Percentiles rank a stretch among this genome's conserved stretches.
Evolutionary conservation across 2,888 invertebrate genomes (phyloP).

Genomic region (Acheta domesticus): DNA sequence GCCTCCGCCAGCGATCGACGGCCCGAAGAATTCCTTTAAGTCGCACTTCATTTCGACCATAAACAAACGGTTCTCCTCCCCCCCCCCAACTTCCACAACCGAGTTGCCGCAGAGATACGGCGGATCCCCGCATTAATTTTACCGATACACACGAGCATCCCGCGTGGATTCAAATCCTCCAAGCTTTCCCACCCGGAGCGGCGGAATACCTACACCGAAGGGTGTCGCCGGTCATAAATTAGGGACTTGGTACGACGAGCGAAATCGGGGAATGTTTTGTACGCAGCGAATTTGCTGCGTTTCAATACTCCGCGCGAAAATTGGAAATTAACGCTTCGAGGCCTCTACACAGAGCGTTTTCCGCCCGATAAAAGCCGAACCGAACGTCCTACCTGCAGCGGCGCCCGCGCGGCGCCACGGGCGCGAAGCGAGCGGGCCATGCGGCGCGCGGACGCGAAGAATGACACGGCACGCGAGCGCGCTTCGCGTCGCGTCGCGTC

Average conservation of each 20-base stretch:
- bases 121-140: not conserved
- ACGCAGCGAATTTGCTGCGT: not conserved
- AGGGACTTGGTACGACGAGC: not conserved
- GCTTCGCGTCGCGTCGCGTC: too few relatives aligned
- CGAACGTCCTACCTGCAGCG: not conserved
- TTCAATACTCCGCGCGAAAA: not conserved
- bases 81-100: not conserved
- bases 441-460: not conserved
- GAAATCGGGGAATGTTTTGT: not conserved
- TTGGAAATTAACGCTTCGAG: constrained; percentile 6
- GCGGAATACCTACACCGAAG: not conserved
- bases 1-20: too few relatives aligned
- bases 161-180: not conserved
- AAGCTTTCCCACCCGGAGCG: not conserved
- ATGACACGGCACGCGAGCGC: not conserved
- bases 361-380: not conserved
- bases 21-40: too few relatives aligned
- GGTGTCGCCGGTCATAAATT: not conserved
- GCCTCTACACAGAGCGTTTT: not conserved
- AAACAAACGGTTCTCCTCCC: too few relatives aligned
- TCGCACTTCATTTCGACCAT: too few relatives aligned
- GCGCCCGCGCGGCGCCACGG: not conserved
- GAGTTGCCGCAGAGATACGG: not conserved
- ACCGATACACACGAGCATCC: not conserved
- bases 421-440: not conserved